These are phyloP conservation scores for Apaloderma vittatum DNA, from an alignment of 2,113 vertebrate species.

Conservation along the genomic window DNA sequence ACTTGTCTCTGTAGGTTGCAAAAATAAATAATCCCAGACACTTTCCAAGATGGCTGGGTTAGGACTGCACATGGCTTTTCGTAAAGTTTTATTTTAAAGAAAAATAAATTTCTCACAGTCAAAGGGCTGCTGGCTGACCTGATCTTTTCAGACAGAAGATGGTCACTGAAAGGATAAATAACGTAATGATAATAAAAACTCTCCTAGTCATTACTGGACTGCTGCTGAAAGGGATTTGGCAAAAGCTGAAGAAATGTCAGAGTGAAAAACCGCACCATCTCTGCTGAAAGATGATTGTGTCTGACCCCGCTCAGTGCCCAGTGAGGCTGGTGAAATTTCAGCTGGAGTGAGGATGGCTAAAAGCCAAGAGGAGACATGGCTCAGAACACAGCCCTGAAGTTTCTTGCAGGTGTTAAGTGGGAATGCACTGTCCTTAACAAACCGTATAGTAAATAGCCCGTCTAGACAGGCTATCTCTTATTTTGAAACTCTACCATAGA, in stretches of 20 bases:
- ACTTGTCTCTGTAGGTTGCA: not conserved
- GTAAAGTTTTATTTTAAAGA: not conserved
- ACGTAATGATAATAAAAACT: slow-evolving; percentile 6
- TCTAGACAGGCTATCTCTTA: not conserved
- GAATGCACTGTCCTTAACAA: not conserved
- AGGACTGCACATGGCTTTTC: not conserved
- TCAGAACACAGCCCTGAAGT: not conserved
- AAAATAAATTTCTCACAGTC: not conserved
- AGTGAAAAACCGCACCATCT: not conserved
- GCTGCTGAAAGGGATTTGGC: slow-evolving; percentile 38
- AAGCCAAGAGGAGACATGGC: not conserved
- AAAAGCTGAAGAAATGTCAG: not conserved
- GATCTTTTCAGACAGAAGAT: slow-evolving; percentile 24
- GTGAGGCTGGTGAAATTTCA: not conserved
- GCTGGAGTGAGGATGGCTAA: not conserved
- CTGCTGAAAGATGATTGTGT: not conserved
- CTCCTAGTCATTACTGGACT: not conserved
- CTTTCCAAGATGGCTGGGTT: not conserved
- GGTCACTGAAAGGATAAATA: not conserved
- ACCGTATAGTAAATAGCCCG: not conserved
- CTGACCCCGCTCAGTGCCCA: not conserved
- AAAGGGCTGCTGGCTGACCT: not conserved
- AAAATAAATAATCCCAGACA: not conserved
- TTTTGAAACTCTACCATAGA: not conserved
- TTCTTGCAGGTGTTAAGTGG: not conserved